phyloP scores from a whole-genome alignment of 2,888 invertebrate species.

The Spatulosminthurus flaviceps region DNA sequence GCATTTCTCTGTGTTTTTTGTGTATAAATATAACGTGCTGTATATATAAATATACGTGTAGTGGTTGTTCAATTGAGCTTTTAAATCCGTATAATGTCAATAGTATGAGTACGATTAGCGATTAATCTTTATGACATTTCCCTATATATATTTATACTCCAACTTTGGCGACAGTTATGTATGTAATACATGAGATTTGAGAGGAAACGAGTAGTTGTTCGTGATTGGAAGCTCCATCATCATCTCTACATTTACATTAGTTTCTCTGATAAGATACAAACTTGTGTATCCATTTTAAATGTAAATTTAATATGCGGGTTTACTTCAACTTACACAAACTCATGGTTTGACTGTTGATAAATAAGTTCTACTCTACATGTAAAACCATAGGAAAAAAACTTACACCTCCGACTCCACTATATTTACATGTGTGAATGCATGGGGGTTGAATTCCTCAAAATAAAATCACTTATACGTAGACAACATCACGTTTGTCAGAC shows the following conservation, averaged over 20 bases:
- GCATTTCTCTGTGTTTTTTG: too few relatives aligned
- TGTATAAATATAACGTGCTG: too few relatives aligned
- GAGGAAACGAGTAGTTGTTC: background rate
- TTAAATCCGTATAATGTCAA: too few relatives aligned
- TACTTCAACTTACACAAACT: background rate
- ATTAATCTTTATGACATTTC: too few relatives aligned
- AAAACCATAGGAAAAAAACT: background rate
- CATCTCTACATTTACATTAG: background rate
- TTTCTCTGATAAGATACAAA: background rate
- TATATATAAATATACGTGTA: too few relatives aligned
- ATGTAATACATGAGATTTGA: background rate
- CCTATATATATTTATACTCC: too few relatives aligned
- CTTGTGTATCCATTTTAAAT: background rate
- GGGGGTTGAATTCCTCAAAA: background rate
- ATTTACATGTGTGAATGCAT: too few relatives aligned
- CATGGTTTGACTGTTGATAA: conserved; percentile 5
- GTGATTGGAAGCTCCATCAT: background rate
- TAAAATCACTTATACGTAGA: background rate
- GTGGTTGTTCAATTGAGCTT: too few relatives aligned
- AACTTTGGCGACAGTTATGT: too few relatives aligned
- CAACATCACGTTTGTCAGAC: conserved; percentile 7
- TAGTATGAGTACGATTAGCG: too few relatives aligned
- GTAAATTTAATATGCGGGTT: background rate
- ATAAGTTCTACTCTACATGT: background rate
- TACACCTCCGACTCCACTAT: too few relatives aligned